Base-by-base conservation (phyloP, 2,888 invertebrate genomes). In the Theodoxus fluviatilis region DNA sequence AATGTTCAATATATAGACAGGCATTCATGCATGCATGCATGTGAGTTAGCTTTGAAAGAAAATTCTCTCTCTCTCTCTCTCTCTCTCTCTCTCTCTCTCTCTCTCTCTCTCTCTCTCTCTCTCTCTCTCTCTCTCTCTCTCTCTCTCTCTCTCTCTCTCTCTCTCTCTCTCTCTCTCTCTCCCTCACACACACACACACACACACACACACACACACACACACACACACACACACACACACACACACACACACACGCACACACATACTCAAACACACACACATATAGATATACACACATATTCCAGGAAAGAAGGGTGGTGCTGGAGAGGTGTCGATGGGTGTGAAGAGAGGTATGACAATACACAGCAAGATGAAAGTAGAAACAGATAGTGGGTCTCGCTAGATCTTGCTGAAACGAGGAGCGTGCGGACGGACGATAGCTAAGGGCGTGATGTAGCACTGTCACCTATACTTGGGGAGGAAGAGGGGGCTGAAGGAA, bases 211-310 rank as follows among this genome's bases (percentile, higher is more conserved):
- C 61, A 12, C 35, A 61, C 35, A 35, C 61, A 35, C 61, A 61
- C 33, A 35, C 61, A 61, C 61, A 61, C 35, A 22, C 35, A 61
- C 61, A 35, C 61, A 61, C 35, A 35, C 35, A 61, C 35, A 35
- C 61, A 61, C 35, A 33, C 61, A 61, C 61, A 35, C 61, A 61
- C 35, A 61, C 61, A 35, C 61, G 22, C 59, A 57, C 57, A 9
- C 31, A 57, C 31, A 9, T 35, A 57, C 57, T 3, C 57, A 59
- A 18, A 35, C 59, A 59, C 59, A 18, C 59, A 59, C 59, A 35
- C 59, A 35, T 37, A 35, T 38, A 63, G 38, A 37, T 15, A 43
- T 43, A 12, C 18, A 12, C 18, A 43, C 9, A 52, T n/a, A 52
- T n/a, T 18, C 22, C 7, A n/a, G 7, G 12, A 52, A n/a, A 15